Evolutionary conservation across 2,888 invertebrate genomes (phyloP), one percentile per base, ranked within the genome.

Genomic region (Zygogramma bicolorata): DNA sequence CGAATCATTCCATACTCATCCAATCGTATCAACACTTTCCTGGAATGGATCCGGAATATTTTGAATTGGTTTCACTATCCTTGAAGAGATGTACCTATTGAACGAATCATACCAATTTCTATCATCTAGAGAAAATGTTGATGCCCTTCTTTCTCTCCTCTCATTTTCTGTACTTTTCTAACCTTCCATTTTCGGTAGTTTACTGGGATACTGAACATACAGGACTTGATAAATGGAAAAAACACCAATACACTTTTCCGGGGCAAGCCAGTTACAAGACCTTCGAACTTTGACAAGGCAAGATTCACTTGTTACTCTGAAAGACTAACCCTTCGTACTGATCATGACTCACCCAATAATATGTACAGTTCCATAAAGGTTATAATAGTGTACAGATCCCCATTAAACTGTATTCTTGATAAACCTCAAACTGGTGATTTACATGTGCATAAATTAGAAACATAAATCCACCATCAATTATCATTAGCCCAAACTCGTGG

Each of bases 191-290:
- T 76, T 73, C 74, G 75, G 75, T 81, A 83, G 83, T 83, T 80
- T 72, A 81, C 80, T 69, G 77, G 81, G 75, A 81, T 83, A 59
- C 34, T 83, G 67, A 82, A 82, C 69, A 82, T 82, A 74, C 81
- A 81, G 71, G 82, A 82, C 74, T 79, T 82, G 68, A 46, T 82
- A 73, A 80, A 75, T 62, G 71, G 77, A 71, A 78, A 76, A 73
- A 80, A 77, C 58, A 71, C 76, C 42, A 79, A 79, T 46, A 71
- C 75, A 67, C 68, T 76, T 58, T 82, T 76, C 73, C 76, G 76
- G 65, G 81, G 80, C 80, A 81, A 79, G 77, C 81, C 80, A 60
- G 79, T 81, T 34, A 79, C 73, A 59, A 80, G 25, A 42, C 27
- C 71, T 58, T 77, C 73, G 70, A 71, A 60, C 70, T 34, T 68